phyloP scores from a whole-genome alignment of 2,888 invertebrate species.

The Drosophila sordidula region DNA sequence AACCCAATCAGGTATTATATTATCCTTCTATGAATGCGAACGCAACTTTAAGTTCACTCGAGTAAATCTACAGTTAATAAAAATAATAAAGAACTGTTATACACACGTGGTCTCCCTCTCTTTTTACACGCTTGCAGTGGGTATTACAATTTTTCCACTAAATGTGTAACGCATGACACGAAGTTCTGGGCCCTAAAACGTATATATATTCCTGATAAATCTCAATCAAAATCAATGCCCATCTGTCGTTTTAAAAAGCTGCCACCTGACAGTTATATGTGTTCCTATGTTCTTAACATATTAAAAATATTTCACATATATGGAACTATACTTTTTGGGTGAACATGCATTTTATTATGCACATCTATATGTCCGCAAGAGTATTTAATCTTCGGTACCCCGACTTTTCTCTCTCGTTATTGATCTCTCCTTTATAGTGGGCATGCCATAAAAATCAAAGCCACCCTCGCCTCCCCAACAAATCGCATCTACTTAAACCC shows the following conservation, averaged over 20 bases:
- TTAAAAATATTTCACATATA: no score
- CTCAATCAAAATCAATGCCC: no score
- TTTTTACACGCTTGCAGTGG: no score
- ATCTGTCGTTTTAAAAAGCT: no score
- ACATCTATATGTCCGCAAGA: neutral
- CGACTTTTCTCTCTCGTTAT: constrained; percentile 17
- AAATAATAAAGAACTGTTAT: constrained; percentile 21
- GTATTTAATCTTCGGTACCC: neutral
- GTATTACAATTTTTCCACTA: no score
- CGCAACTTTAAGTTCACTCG: constrained; percentile 11
- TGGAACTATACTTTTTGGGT: no score
- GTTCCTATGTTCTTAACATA: no score
- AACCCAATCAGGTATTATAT: neutral
- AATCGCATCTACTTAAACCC: constrained; percentile 60
- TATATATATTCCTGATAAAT: no score
- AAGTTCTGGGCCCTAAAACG: no score
- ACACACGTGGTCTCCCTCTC: neutral
- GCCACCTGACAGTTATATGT: no score
- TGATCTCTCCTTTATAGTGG: constrained; percentile 36
- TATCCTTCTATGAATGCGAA: neutral
- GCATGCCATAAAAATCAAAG: constrained; percentile 69
- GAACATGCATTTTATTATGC: no score
- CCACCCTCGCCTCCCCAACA: constrained; percentile 25
- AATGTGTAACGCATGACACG: no score
- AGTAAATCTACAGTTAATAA: constrained; percentile 34